A percentile compares a stretch with the other conserved stretches of the same genome.
Conservation (phyloP, 2,888 invertebrate genomes). For the Acanthosepion pharaonis region DNA sequence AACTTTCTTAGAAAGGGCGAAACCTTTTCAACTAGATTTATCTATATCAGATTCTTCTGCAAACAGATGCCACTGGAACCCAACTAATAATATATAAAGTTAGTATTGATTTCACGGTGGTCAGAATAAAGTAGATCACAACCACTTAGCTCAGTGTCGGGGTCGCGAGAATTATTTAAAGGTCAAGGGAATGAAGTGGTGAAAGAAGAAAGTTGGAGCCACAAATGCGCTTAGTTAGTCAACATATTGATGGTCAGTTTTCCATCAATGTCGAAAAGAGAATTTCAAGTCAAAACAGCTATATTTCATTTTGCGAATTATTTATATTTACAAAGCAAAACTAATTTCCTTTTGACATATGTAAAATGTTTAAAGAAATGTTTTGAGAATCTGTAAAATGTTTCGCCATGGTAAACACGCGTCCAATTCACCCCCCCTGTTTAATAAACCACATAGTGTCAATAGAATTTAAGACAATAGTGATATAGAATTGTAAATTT, state of each 20-base stretch:
- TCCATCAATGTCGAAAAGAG: background rate
- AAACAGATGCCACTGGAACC: too few species aligned
- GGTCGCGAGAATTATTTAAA: background rate
- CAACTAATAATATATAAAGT: too few species aligned
- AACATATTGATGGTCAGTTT: background rate
- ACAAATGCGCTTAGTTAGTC: background rate
- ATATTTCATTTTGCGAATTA: background rate
- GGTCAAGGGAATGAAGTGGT: background rate
- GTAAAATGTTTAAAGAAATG: too few species aligned
- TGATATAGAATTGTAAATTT: too few species aligned
- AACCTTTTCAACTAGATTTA: too few species aligned
- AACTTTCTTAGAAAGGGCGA: too few species aligned
- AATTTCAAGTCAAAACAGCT: background rate
- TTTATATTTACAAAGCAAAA: background rate
- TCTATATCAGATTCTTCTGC: too few species aligned
- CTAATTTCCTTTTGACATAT: background rate
- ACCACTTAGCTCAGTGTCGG: background rate
- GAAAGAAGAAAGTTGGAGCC: background rate
- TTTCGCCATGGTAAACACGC: background rate
- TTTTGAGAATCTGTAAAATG: background rate
- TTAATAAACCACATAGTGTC: too few species aligned
- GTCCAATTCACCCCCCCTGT: too few species aligned
- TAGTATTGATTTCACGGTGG: background rate
- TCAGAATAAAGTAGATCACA: background rate
- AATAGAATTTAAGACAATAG: too few species aligned